Evolutionary conservation across 2,888 invertebrate species (phyloP), one percentile per base, ranked within the genome.

Genomic region (Polymixis lichenea): DNA sequence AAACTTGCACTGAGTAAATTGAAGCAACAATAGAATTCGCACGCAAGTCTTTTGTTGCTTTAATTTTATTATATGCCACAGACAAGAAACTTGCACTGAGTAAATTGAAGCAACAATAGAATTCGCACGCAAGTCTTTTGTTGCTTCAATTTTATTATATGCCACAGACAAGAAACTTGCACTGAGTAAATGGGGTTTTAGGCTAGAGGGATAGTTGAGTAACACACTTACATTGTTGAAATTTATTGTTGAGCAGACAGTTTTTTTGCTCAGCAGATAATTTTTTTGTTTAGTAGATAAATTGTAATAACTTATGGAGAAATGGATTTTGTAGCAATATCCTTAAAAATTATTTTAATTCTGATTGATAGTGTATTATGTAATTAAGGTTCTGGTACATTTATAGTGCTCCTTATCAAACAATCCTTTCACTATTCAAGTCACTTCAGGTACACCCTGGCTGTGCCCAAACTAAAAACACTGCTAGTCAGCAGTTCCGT

Each of bases 401-500:
- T 17, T n/a, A 28, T 8, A 51, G 32, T 53, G 32, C 17, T 22
- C 13, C 56, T 76, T 43, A 25, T 43, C 8, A 13, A 17, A 53
- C 9, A 46, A 61, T n/a, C 46, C 8, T 32, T 49, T 49, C 4
- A 56, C 6, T 73, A 8, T 51, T 51, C 22, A 51, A 28, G 51
- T 53, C 19, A 53, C 19, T 22, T 55, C 32, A 77, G n/a, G 11
- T 7, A 65, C 19, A 72, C 53, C 71, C 68, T 25, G 58, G 72
- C 22, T 70, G 72, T n/a, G 38, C 46, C 46, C 68, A 43, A 17
- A 65, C 64, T 53, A 78, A 62, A 69, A 64, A 70, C 67, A 68
- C n/a, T 43, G 19, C 46, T 72, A 61, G 61, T 3, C 32, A 43
- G 64, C 51, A 56, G 72, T 51, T 43, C 46, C 32, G 17, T 62